phyloP scores from a whole-genome alignment of 2,113 vertebrate genomes.

The Otocyon megalotis region DNA sequence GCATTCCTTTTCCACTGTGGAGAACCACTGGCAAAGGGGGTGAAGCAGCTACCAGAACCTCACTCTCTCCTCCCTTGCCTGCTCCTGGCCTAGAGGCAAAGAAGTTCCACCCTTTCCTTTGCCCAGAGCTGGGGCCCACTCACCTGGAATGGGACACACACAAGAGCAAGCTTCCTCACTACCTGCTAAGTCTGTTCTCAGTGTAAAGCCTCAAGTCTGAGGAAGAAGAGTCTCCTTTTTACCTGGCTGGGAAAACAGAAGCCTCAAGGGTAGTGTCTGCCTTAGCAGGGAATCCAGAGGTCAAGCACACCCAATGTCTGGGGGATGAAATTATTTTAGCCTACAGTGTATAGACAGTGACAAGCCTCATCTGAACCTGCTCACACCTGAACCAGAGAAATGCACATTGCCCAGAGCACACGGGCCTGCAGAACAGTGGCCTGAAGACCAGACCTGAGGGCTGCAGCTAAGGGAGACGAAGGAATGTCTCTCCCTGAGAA shows the following conservation, averaged over 20 bases:
- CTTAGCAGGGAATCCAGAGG: background rate
- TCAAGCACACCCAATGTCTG: background rate
- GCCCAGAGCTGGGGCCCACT: background rate
- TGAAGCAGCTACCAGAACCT: background rate
- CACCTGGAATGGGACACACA: background rate
- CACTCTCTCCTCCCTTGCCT: background rate
- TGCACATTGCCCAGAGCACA: background rate
- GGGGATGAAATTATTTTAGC: background rate
- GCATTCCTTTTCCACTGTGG: background rate
- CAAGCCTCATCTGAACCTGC: background rate
- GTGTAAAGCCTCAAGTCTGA: background rate
- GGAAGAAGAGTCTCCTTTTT: slow-evolving; percentile 20
- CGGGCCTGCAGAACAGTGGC: background rate
- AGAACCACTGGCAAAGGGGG: background rate
- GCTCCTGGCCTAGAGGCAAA: background rate
- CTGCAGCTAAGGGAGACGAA: background rate
- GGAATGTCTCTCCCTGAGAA: background rate
- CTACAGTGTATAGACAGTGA: background rate
- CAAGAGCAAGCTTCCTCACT: background rate
- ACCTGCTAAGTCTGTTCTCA: background rate
- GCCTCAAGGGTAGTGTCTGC: background rate
- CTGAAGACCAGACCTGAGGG: background rate
- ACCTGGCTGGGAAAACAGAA: background rate
- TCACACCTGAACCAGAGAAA: background rate
- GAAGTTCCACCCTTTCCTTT: background rate